Evolutionary conservation across 2,797 vertebrate genomes (phyloP).

Genomic region (Alcedo atthis): DNA sequence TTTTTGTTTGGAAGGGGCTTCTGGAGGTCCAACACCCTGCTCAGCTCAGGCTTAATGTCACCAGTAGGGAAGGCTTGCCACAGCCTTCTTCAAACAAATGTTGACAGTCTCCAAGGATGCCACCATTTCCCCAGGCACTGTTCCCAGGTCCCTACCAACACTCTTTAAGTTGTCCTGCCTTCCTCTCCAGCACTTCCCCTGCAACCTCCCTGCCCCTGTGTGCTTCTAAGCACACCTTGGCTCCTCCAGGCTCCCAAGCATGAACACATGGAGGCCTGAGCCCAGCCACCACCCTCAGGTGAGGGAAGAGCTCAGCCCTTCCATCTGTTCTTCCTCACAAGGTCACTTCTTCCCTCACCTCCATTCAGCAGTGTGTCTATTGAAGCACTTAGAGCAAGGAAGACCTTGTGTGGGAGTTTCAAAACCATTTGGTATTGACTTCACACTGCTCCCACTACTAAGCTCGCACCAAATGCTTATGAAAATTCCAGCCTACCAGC

Average conservation of each 20-base stretch:
- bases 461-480: neutral
- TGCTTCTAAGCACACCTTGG: rapidly evolving
- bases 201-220: rapidly evolving
- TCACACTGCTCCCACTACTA: neutral
- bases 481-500: neutral
- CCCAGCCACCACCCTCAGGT: rapidly evolving
- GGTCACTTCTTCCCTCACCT: neutral
- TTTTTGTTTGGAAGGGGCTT: neutral
- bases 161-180: neutral
- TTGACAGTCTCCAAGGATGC: neutral
- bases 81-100: neutral
- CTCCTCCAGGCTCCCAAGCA: neutral
- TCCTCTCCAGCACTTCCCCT: neutral
- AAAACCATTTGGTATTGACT: neutral
- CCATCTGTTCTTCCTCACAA: neutral
- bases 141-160: neutral
- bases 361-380: neutral
- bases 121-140: neutral
- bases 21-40: neutral
- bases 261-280: rapidly evolving
- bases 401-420: neutral
- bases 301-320: neutral
- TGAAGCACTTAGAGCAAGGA: neutral
- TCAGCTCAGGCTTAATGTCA: neutral
- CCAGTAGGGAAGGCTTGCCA: neutral